Evolutionary conservation across 2,888 invertebrate species (phyloP).

Genomic region (Conomelus anceps): DNA sequence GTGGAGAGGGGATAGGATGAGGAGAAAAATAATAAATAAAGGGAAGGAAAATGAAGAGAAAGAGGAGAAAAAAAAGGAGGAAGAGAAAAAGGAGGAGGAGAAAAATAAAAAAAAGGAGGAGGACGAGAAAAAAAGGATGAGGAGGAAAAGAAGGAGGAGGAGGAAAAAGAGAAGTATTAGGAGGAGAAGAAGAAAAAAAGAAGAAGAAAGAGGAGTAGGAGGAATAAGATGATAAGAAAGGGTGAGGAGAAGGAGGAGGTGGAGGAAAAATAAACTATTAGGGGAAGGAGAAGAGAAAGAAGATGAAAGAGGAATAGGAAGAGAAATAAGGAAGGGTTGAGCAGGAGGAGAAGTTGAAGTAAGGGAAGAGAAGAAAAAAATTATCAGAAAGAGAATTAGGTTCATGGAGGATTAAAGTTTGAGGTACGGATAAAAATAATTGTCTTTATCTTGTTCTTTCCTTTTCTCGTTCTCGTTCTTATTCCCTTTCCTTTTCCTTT

Average conservation of each 20-base stretch:
- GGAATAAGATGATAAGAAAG: neutral
- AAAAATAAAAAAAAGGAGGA: neutral
- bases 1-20: neutral
- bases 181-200: neutral
- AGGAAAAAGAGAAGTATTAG: neutral
- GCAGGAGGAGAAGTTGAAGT: neutral
- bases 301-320: neutral
- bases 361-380: neutral
- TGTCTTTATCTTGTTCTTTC: neutral
- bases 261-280: neutral
- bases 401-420: no score
- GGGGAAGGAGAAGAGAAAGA: neutral
- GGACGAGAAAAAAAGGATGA: neutral
- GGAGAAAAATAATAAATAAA: neutral
- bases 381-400: no score
- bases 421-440: neutral
- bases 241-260: neutral
- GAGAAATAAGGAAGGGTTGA: neutral
- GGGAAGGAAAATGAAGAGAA: neutral
- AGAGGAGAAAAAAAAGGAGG: neutral
- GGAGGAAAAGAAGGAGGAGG: neutral
- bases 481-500: neutral
- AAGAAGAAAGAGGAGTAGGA: neutral
- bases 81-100: neutral
- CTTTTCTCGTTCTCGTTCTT: neutral